Percentiles rank a stretch among this genome's conserved stretches.
phyloP scores from a whole-genome alignment of 2,113 vertebrate genomes.

The Alligator sinensis region DNA sequence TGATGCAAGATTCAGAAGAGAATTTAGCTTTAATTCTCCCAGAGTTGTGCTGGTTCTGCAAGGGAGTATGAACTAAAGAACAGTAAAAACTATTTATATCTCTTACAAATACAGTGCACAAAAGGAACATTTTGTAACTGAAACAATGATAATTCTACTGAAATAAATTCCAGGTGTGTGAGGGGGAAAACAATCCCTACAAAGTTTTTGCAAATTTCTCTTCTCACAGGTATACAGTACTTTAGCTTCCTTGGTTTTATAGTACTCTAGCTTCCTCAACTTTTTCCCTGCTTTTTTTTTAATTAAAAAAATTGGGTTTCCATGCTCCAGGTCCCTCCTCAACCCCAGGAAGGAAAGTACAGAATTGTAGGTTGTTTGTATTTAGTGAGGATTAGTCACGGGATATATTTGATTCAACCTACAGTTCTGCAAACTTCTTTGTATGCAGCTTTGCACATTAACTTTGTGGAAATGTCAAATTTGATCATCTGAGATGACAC shows the following conservation, averaged over 20 bases:
- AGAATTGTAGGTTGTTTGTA: not conserved
- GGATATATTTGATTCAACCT: too few species aligned
- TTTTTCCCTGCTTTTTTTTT: not conserved
- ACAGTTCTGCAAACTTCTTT: not conserved
- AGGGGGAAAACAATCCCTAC: not conserved
- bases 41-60: not conserved
- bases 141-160: slow-evolving; percentile 37
- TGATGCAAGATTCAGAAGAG: not conserved
- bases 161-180: slow-evolving; percentile 21
- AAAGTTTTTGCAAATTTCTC: not conserved
- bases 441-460: not conserved
- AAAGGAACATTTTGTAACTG: slow-evolving; percentile 45
- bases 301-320: not conserved
- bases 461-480: not conserved
- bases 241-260: not conserved
- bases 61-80: not conserved
- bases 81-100: not conserved
- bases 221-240: not conserved
- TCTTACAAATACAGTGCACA: not conserved
- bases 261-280: not conserved
- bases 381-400: not conserved
- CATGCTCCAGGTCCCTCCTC: not conserved
- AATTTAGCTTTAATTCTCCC: not conserved
- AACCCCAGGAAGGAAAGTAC: not conserved
- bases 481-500: not conserved